Evolutionary conservation across 2,888 invertebrate genomes (phyloP).

Genomic region (Abrostola triplasia): DNA sequence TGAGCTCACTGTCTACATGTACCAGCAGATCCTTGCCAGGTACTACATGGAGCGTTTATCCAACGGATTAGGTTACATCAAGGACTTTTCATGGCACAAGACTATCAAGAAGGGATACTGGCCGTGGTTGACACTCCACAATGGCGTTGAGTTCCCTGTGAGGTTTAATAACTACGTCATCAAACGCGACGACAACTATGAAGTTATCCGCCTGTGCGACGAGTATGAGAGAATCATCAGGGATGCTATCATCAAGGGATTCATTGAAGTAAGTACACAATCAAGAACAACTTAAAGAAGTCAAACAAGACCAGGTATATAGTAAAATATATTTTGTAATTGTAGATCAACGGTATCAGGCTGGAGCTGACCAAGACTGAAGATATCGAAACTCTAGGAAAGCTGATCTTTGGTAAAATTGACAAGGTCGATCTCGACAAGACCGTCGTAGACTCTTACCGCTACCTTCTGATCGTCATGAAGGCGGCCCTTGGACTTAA

Average conservation of each 20-base stretch:
- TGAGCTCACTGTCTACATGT: slow-evolving; percentile 88
- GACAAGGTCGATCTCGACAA: slow-evolving; percentile 78
- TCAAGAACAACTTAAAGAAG: not conserved
- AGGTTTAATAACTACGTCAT: slow-evolving; percentile 82
- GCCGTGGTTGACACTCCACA: slow-evolving; percentile 87
- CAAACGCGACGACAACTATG: slow-evolving; percentile 69
- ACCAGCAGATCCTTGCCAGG: slow-evolving; percentile 91
- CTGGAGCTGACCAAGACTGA: slow-evolving; percentile 77
- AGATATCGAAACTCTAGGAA: slow-evolving; percentile 88
- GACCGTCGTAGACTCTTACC: slow-evolving; percentile 83
- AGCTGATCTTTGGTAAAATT: slow-evolving; percentile 82
- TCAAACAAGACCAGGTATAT: not conserved
- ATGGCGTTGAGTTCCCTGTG: slow-evolving; percentile 86
- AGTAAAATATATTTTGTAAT: not conserved
- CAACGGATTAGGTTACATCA: slow-evolving; percentile 81
- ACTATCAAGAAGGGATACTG: slow-evolving; percentile 86
- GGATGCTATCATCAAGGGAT: slow-evolving; percentile 88
- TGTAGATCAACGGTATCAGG: slow-evolving; percentile 76
- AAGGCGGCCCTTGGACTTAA: slow-evolving; percentile 83
- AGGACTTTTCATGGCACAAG: slow-evolving; percentile 80
- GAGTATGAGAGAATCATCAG: slow-evolving; percentile 87
- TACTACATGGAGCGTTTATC: slow-evolving; percentile 87
- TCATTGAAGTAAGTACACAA: slow-evolving; percentile 72
- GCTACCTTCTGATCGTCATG: slow-evolving; percentile 88
- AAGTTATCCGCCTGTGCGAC: slow-evolving; percentile 69